Conservation (phyloP, 2,113 vertebrate species). For the Chionis minor region DNA sequence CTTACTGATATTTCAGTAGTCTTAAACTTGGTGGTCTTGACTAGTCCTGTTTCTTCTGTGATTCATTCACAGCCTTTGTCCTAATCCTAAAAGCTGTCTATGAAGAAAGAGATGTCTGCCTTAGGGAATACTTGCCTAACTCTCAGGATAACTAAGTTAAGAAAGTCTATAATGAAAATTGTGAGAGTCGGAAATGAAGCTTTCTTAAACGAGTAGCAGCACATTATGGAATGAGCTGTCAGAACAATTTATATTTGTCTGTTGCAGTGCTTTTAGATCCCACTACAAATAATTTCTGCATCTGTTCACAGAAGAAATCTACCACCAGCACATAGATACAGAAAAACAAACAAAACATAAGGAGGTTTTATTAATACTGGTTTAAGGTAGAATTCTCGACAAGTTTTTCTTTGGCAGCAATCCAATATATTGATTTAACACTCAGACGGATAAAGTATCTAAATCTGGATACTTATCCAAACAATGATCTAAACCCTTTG, state of each 20-base stretch:
- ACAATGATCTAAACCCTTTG: not conserved
- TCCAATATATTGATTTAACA: not conserved
- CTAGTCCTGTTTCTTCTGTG: not conserved
- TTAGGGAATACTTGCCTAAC: not conserved
- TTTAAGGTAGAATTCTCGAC: not conserved
- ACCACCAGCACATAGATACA: not conserved
- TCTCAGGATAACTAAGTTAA: not conserved
- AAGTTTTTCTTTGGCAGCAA: not conserved
- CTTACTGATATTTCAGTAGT: not conserved
- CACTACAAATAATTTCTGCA: not conserved
- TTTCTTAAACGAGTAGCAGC: not conserved
- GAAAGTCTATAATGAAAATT: not conserved
- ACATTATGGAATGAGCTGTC: not conserved
- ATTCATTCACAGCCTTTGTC: not conserved
- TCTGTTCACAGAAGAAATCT: not conserved
- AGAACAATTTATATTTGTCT: not conserved
- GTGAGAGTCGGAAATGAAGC: not conserved
- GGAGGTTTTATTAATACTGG: not conserved
- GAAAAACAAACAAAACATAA: not conserved
- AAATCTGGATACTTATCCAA: not conserved
- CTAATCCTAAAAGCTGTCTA: not conserved
- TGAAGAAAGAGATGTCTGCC: not conserved
- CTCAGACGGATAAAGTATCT: not conserved
- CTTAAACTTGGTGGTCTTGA: not conserved
- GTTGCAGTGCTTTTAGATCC: not conserved